These are phyloP conservation scores for Nymphalis c-album DNA, from an alignment of 2,888 invertebrate species.

Conservation along the genomic window DNA sequence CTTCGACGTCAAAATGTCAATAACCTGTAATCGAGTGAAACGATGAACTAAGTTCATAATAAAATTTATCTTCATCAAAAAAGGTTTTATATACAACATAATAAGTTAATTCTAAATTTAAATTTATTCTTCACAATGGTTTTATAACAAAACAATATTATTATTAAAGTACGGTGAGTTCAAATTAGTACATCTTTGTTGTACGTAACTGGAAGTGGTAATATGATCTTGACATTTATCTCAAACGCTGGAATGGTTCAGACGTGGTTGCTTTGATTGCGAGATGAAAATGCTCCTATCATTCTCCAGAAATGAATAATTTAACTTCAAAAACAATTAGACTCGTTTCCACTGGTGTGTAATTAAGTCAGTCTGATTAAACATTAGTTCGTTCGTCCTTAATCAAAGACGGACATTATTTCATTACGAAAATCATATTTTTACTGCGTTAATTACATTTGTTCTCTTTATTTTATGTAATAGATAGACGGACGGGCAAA, in stretches of 20 bases:
- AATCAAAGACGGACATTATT: not conserved
- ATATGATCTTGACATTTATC: constrained; percentile 38
- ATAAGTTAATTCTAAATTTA: too few relatives aligned
- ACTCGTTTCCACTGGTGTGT: not conserved
- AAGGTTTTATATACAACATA: too few relatives aligned
- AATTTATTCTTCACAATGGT: too few relatives aligned
- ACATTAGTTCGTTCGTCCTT: not conserved
- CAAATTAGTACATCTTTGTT: constrained; percentile 30
- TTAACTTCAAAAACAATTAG: constrained; percentile 26
- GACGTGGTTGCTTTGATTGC: constrained; percentile 34
- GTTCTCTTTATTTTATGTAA: too few relatives aligned
- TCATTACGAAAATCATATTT: too few relatives aligned
- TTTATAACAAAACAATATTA: too few relatives aligned
- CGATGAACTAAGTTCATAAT: too few relatives aligned
- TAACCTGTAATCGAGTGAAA: too few relatives aligned
- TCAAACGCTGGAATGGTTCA: constrained; percentile 31
- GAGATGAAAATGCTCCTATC: constrained; percentile 29
- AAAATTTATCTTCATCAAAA: too few relatives aligned
- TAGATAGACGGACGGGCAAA: too few relatives aligned
- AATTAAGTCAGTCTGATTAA: constrained; percentile 3
- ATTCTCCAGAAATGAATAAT: constrained; percentile 32
- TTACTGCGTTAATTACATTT: too few relatives aligned
- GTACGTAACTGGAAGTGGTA: constrained; percentile 23
- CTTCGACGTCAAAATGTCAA: too few relatives aligned
- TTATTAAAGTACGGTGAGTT: constrained; percentile 5